phyloP scores from a whole-genome alignment of 2,888 invertebrate species.

The Exephanes ischioxanthus region DNA sequence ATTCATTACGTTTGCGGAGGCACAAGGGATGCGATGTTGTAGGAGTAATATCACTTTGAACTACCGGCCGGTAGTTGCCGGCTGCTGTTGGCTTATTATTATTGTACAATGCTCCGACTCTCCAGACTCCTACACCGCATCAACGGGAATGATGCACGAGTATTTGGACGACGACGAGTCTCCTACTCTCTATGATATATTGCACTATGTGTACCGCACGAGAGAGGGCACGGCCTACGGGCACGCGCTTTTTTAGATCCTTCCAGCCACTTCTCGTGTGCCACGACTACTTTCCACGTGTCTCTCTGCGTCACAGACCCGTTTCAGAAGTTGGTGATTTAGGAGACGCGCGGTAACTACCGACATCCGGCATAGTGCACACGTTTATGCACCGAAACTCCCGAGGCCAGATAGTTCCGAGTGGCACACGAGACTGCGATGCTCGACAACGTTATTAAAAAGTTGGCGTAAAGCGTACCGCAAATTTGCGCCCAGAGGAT shows the following conservation, averaged over 20 bases:
- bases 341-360: constrained; percentile 62
- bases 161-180: constrained; percentile 64
- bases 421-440: constrained; percentile 9
- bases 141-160: constrained; percentile 68
- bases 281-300: constrained; percentile 63
- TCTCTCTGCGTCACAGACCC: constrained; percentile 64
- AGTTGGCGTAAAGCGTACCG: constrained; percentile 1
- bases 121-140: constrained; percentile 66
- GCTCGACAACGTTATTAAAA: neutral
- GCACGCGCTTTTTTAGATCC: constrained; percentile 56
- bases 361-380: constrained; percentile 57
- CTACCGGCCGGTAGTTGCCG: constrained; percentile 68
- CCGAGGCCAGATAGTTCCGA: constrained; percentile 31
- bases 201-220: constrained; percentile 57
- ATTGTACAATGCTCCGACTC: constrained; percentile 66
- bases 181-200: constrained; percentile 66
- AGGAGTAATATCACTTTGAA: constrained; percentile 60
- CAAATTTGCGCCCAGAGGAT: neutral
- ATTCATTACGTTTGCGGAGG: constrained; percentile 55
- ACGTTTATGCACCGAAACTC: constrained; percentile 40
- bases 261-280: constrained; percentile 39
- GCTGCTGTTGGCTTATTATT: constrained; percentile 60
- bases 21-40: constrained; percentile 53
- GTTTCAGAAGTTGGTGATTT: constrained; percentile 60
- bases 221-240: constrained; percentile 50